Base-by-base conservation (phyloP, 2,113 vertebrate genomes). In the Hemibagrus wyckioides region DNA sequence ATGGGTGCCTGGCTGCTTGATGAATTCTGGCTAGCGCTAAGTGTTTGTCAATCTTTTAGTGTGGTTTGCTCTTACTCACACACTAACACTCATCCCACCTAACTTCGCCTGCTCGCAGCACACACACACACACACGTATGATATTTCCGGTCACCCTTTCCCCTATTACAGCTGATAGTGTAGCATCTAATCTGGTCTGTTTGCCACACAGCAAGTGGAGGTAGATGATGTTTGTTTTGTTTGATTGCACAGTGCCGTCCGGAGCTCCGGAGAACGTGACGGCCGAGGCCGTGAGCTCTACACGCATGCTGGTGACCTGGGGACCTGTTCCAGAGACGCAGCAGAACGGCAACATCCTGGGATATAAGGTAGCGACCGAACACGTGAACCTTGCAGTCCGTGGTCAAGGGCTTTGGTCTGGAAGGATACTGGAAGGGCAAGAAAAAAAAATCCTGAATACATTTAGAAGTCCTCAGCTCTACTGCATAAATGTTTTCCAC, bases 301-400 rank as follows among this genome's bases (percentile, higher is more conserved):
- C 97, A 41, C 96, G 95, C 92, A 98, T 99, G 86, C 94, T 99
- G 52, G 94, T 99, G 92, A 97, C 94, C 0, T 99, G 98, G 98
- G 93, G 95, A 0, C 87, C 96, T 0, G 96, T 98, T 61, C 96
- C 97, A 0, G 96, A 94, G 80, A 87, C 94, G 0, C 96, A 97
- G 92, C 97, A 96, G 92, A 99, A 99, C 0, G 98, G 98, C 75
- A 95, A 96, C 83, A 94, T 99, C 81, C 93, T 99, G 28, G 98
- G 98, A 87, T 99, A 99, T 90, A 99, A 98, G 97, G 98, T 98
- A 93, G 0, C 14, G 59, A 48, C 77, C 41, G 17, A 61, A 36
- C 39, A 7, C 21, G 4, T 15, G 57, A 67, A 69, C 8, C 39
- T 21, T 4, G 9, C 30, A 13, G 6, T 41, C 84, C 28, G 3